Conservation (phyloP, 2,888 invertebrate species). For the Yponomeuta cagnagella region DNA sequence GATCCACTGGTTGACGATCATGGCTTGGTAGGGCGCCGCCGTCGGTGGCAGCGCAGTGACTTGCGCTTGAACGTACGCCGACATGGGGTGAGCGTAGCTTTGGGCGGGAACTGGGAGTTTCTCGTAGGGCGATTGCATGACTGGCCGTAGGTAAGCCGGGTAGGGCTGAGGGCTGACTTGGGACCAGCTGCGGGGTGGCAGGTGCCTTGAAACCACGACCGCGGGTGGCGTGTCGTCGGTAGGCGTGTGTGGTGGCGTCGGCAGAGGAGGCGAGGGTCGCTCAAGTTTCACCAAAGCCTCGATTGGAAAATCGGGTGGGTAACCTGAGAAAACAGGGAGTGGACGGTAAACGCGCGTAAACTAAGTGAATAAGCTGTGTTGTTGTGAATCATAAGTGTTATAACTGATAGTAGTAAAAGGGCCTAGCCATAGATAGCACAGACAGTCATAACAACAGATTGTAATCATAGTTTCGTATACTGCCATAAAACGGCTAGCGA, state of each 20-base stretch:
- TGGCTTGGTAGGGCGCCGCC: constrained; percentile 72
- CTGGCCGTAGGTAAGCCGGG: constrained; percentile 51
- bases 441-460: background rate
- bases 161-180: constrained; percentile 40
- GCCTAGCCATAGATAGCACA: background rate
- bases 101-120: constrained; percentile 42
- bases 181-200: constrained; percentile 51
- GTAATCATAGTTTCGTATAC: background rate
- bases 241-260: constrained; percentile 85
- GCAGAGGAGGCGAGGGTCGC: constrained; percentile 76
- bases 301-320: constrained; percentile 75
- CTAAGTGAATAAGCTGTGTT: background rate
- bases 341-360: background rate
- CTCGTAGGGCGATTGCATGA: constrained; percentile 60
- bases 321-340: constrained; percentile 52
- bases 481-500: background rate
- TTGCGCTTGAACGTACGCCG: constrained; percentile 66
- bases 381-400: background rate
- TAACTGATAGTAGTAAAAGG: background rate
- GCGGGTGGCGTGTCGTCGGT: constrained; percentile 77
- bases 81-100: constrained; percentile 57
- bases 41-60: constrained; percentile 63
- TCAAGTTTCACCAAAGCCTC: constrained; percentile 77
- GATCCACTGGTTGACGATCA: constrained; percentile 84
- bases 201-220: constrained; percentile 55